Conservation (phyloP, 2,113 vertebrate species). For the Ceyx cyanopectus region DNA sequence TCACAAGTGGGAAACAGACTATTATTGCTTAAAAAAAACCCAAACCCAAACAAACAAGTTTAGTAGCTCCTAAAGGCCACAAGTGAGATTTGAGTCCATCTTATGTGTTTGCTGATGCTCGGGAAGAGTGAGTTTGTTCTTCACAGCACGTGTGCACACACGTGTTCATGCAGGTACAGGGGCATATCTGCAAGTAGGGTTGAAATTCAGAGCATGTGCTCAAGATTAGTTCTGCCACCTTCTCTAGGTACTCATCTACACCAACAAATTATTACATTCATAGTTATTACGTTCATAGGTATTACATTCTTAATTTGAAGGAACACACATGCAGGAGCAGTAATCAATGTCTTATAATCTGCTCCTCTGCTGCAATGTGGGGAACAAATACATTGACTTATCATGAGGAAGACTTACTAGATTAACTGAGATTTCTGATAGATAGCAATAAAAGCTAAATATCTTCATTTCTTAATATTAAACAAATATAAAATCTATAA, state of each 20-base stretch:
- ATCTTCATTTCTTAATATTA: not conserved
- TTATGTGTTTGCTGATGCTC: not conserved
- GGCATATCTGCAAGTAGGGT: not conserved
- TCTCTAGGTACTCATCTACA: not conserved
- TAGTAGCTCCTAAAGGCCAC: not conserved
- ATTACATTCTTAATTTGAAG: not conserved
- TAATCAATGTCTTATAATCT: not conserved
- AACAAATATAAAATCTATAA: not conserved
- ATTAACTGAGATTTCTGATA: not conserved
- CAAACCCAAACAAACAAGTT: not conserved
- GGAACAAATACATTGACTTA: not conserved
- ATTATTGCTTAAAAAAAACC: not conserved
- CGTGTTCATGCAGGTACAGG: accelerated
- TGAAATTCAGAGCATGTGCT: not conserved
- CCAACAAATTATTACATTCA: not conserved
- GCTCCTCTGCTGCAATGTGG: not conserved
- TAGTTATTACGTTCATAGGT: not conserved
- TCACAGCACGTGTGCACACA: not conserved
- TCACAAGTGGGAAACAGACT: not conserved
- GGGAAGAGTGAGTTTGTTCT: not conserved
- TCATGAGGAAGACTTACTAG: not conserved
- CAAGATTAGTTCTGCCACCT: not conserved
- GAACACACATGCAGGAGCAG: not conserved
- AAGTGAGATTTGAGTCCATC: not conserved
- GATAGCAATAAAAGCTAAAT: not conserved